These are phyloP conservation scores for Drosophila limbata DNA, from an alignment of 2,888 invertebrate genomes.

Conservation along the genomic window DNA sequence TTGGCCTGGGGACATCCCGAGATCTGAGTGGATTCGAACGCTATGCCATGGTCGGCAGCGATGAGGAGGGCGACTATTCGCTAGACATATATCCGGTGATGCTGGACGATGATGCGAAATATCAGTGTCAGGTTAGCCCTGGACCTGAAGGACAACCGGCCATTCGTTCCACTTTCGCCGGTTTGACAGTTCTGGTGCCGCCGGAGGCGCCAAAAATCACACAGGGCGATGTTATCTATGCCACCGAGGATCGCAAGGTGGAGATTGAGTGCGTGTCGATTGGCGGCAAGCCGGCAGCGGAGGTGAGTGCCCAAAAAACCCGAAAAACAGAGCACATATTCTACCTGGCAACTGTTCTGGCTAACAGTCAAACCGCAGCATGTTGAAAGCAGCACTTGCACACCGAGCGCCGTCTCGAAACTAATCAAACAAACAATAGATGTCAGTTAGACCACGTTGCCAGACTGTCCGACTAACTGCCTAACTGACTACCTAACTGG, in stretches of 20 bases:
- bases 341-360: constrained; percentile 4
- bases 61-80: constrained; percentile 96
- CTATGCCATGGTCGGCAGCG: constrained; percentile 98
- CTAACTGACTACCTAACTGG: neutral
- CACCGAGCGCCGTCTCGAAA: constrained; percentile 33
- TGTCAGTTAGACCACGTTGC: constrained; percentile 13
- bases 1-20: constrained; percentile 95
- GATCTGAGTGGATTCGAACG: constrained; percentile 96
- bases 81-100: constrained; percentile 95
- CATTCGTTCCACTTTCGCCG: constrained; percentile 93
- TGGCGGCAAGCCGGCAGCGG: constrained; percentile 97
- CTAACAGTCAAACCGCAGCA: constrained; percentile 43
- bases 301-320: constrained; percentile 87
- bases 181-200: constrained; percentile 94
- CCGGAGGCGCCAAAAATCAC: constrained; percentile 95
- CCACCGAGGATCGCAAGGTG: constrained; percentile 95
- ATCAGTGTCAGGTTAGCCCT: constrained; percentile 97
- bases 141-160: constrained; percentile 91
- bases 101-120: constrained; percentile 96
- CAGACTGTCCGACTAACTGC: constrained; percentile 3
- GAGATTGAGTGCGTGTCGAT: constrained; percentile 96
- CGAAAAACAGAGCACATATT: neutral
- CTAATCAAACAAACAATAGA: constrained; percentile 55
- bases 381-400: constrained; percentile 47
- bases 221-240: constrained; percentile 93